Conservation (phyloP, 37 sponge, comb jelly and placozoan species). For the Axinella damicornis region DNA sequence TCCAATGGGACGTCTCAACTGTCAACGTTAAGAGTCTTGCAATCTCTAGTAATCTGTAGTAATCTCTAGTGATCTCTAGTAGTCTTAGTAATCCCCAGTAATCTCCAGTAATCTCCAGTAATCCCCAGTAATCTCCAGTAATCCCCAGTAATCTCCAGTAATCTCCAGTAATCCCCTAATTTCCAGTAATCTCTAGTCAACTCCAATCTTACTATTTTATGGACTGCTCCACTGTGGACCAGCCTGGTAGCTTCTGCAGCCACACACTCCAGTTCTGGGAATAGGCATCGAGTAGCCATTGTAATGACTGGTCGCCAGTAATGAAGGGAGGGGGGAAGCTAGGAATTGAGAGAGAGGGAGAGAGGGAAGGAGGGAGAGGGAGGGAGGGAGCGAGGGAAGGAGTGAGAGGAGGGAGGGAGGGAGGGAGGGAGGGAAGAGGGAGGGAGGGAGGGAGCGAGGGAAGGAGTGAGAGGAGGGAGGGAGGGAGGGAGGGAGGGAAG, state of each 20-base stretch:
- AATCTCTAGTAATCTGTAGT: no score
- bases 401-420: neutral
- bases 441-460: neutral
- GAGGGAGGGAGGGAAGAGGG: neutral
- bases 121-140: no score
- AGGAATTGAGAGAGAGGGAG: neutral
- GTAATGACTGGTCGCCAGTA: conserved; percentile 66
- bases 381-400: neutral
- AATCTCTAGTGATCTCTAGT: no score
- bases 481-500: neutral
- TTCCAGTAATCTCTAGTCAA: no score
- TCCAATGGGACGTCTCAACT: no score
- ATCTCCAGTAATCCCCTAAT: no score
- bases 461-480: neutral
- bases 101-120: no score
- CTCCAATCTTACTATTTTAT: neutral
- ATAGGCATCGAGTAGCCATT: conserved; percentile 77
- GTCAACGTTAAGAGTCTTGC: no score
- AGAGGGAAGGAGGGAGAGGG: neutral
- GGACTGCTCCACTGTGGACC: conserved; percentile 1
- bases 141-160: no score
- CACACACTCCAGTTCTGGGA: conserved; percentile 67
- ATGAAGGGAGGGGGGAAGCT: conserved; percentile 86
- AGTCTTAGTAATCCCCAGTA: no score
- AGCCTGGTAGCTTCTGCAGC: conserved; percentile 30